Conservation (phyloP, 2,113 vertebrate species). For the Silurus meridionalis region DNA sequence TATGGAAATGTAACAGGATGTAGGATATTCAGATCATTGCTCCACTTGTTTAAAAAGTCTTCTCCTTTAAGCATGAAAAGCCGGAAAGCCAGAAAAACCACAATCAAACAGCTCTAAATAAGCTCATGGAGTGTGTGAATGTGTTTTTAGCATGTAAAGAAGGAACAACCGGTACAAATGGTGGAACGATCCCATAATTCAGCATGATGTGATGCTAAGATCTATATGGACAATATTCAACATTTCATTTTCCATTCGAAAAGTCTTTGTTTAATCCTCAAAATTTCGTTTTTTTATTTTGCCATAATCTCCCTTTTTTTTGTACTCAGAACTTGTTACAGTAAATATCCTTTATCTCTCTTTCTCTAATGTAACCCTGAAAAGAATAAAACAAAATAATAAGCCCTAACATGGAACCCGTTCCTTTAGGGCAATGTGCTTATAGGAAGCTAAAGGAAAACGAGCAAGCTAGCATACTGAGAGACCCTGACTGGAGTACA, state of each 20-base stretch:
- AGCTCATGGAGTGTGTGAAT: background rate
- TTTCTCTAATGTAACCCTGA: constrained; percentile 10
- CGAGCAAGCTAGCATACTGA: background rate
- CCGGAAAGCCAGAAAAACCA: background rate
- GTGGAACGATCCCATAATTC: background rate
- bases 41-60: background rate
- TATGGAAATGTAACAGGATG: background rate
- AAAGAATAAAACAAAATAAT: background rate
- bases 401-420: background rate
- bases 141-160: background rate
- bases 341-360: constrained; percentile 4
- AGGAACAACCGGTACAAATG: background rate
- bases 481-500: constrained; percentile 2
- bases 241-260: constrained; percentile 41
- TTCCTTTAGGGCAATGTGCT: background rate
- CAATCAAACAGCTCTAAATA: background rate
- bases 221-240: constrained; percentile 37
- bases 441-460: constrained; percentile 11
- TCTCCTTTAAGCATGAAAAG: background rate
- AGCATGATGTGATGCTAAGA: background rate
- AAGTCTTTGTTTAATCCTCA: constrained; percentile 30
- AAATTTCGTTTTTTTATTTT: constrained; percentile 25
- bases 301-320: constrained; percentile 9
- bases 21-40: background rate
- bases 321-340: constrained; percentile 11